Evolutionary conservation across 2,113 vertebrate genomes (phyloP), one percentile per base, ranked within the genome.

Genomic region (Neomonachus schauinslandi): DNA sequence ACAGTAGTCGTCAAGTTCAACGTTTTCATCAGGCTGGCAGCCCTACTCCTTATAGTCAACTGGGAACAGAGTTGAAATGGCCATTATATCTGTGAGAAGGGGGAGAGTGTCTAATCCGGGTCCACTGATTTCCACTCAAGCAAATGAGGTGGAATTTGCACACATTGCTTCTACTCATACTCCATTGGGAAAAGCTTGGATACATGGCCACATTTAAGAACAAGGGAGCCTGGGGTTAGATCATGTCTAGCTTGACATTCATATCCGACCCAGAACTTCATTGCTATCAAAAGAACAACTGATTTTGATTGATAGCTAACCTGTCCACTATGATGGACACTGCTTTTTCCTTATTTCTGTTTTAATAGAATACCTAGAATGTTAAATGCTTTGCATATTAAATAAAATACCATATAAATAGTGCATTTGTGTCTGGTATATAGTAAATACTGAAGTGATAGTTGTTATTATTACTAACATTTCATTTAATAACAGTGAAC

Each of bases 401-500:
- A 81, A 33, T 92, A 79, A 63, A 21, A 59, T 42, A 22, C 3
- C 2, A 1, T 53, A 11, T 28, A 59, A 39, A 26, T n/a, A 57
- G 46, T 65, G 31, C 21, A 11, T 80, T 90, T 94, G 36, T 51
- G 8, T 69, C n/a, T 95, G 65, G 31, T 12, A 18, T 33, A 55
- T 42, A 65, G n/a, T 89, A 36, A 84, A 31, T 72, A 57, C 51
- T 95, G 33, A 89, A n/a, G 7, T 91, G 76, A 63, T 67, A 69
- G 57, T 51, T 91, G 1, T 21, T 63, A 33, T 87, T 87, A 71
- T 11, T 49, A 84, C 21, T 94, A 92, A 55, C 28, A 65, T 82
- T 96, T 72, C 63, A 91, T 24, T 96, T 97, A 61, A 80, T 93
- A 89, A 72, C 4, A 53, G 19, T 57, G 31, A 79, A 46, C 4